Evolutionary conservation across 2,797 vertebrate species (phyloP), one percentile per base, ranked within the genome.

Genomic region (Periophthalmus magnuspinnatus): DNA sequence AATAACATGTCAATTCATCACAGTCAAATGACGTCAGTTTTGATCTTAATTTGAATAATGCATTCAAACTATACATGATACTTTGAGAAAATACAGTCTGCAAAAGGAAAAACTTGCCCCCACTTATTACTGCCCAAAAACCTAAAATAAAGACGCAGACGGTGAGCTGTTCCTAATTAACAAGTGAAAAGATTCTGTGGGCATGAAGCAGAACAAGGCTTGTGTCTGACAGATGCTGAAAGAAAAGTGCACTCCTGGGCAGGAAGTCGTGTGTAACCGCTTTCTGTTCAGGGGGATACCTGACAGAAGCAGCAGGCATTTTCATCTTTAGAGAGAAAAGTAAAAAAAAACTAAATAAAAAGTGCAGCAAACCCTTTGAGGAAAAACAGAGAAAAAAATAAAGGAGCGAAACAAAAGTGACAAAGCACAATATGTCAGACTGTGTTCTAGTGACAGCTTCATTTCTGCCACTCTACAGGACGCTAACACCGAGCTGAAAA

Each of bases 141-240:
- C 70, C 8, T 19, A 74, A 62, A 72, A 79, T 34, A 0, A 36
- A 62, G 71, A 41, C 13, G 52, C 22, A 72, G 66, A 55, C 65
- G 19, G 28, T 61, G 72, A 32, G 38, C 55, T 41, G 65, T 80
- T 70, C 69, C 79, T 81, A 84, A 82, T 87, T 78, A 86, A 71
- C 76, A 33, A 68, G 68, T 76, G 65, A 45, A 72, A 17, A 54
- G 32, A 76, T 50, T 24, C 67, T 60, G 70, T 74, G 80, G 69
- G 76, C 78, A 75, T 0, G 5, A 56, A 65, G 77, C 64, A 33
- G 78, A 82, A 84, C 77, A 36, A 34, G 14, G 52, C 67, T 76
- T 1, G 60, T 71, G 71, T 76, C 59, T 75, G 80, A 87, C 86
- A 83, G 87, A 86, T 81, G 88, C 78, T 78, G 61, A 72, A 83